These are phyloP conservation scores for Eupsittula cactorum DNA, from an alignment of 2,113 vertebrate species.

Conservation along the genomic window DNA sequence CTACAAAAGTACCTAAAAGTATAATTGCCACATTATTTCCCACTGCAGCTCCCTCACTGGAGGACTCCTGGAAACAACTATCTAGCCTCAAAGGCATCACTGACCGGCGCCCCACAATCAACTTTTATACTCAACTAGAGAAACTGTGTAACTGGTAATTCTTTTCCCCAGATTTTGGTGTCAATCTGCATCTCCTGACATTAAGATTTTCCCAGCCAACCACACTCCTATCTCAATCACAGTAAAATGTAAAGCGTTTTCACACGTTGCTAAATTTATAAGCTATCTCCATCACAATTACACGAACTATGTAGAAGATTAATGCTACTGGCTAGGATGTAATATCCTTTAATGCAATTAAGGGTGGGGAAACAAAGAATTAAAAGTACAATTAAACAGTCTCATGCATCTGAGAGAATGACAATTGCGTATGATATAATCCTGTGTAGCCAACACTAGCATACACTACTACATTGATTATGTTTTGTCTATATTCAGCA, in stretches of 20 bases:
- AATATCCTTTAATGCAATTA: neutral
- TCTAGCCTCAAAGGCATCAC: neutral
- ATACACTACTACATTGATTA: neutral
- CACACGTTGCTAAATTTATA: slow-evolving; percentile 2
- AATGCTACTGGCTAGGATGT: neutral
- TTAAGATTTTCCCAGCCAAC: slow-evolving; percentile 18
- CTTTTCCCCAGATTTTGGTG: neutral
- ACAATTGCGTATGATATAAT: neutral
- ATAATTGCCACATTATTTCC: neutral
- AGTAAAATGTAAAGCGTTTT: neutral
- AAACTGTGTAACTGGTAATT: neutral
- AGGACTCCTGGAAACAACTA: neutral
- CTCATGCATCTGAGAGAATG: neutral
- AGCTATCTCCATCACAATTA: neutral
- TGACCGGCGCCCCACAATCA: neutral
- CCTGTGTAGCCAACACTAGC: neutral
- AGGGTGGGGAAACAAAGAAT: slow-evolving; percentile 5
- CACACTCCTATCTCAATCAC: neutral
- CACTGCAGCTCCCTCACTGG: neutral
- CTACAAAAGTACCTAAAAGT: neutral
- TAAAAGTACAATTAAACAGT: slow-evolving; percentile 3
- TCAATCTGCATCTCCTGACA: neutral
- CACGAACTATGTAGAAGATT: slow-evolving; percentile 7
- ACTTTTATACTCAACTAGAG: neutral
- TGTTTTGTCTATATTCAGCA: neutral